These are phyloP conservation scores for Drosophila algonquin DNA, from an alignment of 2,888 invertebrate genomes.

Conservation along the genomic window DNA sequence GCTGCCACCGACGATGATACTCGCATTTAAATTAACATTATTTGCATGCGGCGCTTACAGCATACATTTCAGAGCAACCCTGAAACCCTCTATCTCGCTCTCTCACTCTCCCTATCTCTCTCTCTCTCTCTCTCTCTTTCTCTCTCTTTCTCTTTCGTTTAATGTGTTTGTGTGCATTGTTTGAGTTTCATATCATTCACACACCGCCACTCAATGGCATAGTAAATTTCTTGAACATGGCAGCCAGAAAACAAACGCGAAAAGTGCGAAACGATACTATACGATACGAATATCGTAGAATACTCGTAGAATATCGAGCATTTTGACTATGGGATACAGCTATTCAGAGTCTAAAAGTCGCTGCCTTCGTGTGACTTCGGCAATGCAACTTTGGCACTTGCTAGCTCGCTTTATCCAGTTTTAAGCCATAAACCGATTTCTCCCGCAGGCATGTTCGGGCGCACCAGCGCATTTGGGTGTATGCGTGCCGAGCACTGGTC, in stretches of 20 bases:
- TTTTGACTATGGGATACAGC: no score
- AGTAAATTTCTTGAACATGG: constrained; percentile 45
- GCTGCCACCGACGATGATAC: constrained; percentile 65
- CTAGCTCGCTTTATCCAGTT: no score
- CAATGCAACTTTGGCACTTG: no score
- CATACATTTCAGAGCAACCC: constrained; percentile 64
- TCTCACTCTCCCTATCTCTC: neutral
- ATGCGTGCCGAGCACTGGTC: no score
- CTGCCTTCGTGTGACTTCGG: no score
- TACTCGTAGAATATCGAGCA: no score
- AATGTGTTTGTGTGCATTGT: constrained; percentile 31
- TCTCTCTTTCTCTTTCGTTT: neutral
- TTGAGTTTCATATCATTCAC: constrained; percentile 50
- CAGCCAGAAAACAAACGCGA: constrained; percentile 15
- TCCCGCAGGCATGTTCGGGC: no score
- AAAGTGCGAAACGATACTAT: no score
- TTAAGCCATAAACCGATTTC: no score
- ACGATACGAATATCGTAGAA: no score
- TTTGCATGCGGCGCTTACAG: constrained; percentile 76
- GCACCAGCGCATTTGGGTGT: no score
- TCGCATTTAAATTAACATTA: constrained; percentile 76
- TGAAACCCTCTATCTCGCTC: neutral
- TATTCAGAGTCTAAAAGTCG: no score
- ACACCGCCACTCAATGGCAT: constrained; percentile 44
- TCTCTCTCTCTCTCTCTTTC: neutral